These are phyloP conservation scores for Neopipo cinnamomea DNA, from an alignment of 2,113 vertebrate species.

Conservation along the genomic window DNA sequence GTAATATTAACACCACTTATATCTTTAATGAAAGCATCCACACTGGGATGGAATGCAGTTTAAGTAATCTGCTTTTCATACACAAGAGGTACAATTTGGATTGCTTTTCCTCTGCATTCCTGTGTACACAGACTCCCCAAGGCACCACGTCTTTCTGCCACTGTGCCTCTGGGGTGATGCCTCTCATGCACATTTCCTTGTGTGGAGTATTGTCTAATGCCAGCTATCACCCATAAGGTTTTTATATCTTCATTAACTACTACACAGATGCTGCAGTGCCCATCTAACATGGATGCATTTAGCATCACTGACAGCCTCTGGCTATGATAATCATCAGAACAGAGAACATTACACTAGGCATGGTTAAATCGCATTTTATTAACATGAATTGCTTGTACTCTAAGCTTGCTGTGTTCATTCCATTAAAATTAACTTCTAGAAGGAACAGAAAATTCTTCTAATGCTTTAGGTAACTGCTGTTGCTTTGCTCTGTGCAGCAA, in stretches of 20 bases:
- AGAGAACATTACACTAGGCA: background rate
- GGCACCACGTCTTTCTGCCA: background rate
- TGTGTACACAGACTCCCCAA: background rate
- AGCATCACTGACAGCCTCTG: background rate
- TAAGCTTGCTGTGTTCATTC: background rate
- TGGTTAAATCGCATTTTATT: background rate
- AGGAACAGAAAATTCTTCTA: background rate
- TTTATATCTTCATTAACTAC: conserved; percentile 4
- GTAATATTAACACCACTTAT: background rate
- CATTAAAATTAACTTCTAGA: background rate
- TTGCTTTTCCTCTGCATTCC: background rate
- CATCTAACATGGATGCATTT: background rate
- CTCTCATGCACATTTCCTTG: background rate
- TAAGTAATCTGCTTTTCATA: conserved; percentile 28
- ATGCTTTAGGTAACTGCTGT: background rate
- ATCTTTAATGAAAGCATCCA: background rate
- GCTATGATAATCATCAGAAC: background rate
- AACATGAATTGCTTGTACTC: background rate
- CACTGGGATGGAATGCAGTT: background rate
- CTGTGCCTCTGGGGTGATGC: background rate
- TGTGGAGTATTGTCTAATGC: background rate
- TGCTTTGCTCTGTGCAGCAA: background rate
- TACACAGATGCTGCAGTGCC: background rate
- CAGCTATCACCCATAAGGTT: background rate
- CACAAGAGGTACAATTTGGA: background rate